Evolutionary conservation across 2,888 invertebrate genomes (phyloP).

Genomic region (Alloscopus bannaensis): DNA sequence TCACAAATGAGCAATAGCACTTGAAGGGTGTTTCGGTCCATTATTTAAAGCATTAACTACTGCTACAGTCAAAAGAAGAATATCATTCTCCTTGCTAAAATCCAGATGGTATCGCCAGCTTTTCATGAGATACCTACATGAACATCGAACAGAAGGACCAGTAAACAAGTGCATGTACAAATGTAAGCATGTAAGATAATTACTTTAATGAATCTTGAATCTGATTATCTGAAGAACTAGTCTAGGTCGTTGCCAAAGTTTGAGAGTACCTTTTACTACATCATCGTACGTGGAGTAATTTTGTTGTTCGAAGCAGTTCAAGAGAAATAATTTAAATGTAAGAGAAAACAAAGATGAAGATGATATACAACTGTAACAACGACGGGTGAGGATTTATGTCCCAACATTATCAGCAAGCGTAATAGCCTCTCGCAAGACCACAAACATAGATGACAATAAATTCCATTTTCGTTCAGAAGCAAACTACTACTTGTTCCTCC

Average conservation of each 20-base stretch:
- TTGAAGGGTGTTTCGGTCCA: background rate
- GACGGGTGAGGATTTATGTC: conserved; percentile 31
- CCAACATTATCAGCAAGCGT: background rate
- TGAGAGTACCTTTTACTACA: too few relatives aligned
- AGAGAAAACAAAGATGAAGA: conserved; percentile 16
- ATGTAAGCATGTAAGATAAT: too few relatives aligned
- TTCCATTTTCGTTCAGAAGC: conserved; percentile 3
- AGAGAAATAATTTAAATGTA: conserved; percentile 34
- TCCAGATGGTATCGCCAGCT: too few relatives aligned
- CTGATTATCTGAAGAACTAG: background rate
- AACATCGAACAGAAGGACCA: too few relatives aligned
- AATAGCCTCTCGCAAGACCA: conserved; percentile 37
- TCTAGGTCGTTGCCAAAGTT: too few relatives aligned
- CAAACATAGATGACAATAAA: conserved; percentile 40
- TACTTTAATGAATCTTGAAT: background rate
- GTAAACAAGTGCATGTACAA: too few relatives aligned
- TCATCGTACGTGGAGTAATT: too few relatives aligned
- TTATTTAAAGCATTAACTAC: background rate
- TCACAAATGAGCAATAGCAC: too few relatives aligned
- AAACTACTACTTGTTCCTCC: background rate
- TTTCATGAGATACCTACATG: too few relatives aligned
- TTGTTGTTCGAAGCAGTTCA: too few relatives aligned
- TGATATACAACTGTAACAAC: conserved; percentile 34
- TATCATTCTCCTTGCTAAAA: background rate
- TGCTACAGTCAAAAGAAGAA: background rate